A percentile compares a stretch with the other conserved stretches of the same genome.
These are phyloP conservation scores for Epinephelus cyanopodus DNA, from an alignment of 2,113 vertebrate species.

Conservation along the genomic window DNA sequence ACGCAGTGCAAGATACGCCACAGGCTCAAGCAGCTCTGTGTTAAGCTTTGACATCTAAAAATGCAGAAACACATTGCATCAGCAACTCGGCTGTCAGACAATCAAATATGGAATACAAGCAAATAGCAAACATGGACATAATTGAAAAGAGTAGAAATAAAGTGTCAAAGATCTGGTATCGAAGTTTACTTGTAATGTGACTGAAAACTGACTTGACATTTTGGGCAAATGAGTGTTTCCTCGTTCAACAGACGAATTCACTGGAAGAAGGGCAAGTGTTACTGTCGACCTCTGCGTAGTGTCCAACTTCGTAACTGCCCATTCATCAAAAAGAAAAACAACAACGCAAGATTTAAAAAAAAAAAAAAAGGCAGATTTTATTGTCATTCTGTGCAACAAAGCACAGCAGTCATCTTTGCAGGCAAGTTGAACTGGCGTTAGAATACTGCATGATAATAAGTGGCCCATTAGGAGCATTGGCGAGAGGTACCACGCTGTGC, in stretches of 20 bases:
- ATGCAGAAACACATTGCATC: not conserved
- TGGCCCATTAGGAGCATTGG: conserved; percentile 58
- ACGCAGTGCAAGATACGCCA: not conserved
- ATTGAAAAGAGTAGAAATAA: not conserved
- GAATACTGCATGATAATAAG: conserved; percentile 60
- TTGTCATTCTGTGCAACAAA: conserved; percentile 44
- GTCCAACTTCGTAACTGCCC: not conserved
- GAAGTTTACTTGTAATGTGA: not conserved
- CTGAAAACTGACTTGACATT: conserved; percentile 1
- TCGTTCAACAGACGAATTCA: not conserved
- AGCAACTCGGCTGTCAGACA: not conserved
- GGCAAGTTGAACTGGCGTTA: conserved; percentile 46
- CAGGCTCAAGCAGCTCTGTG: not conserved
- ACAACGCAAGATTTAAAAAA: not conserved
- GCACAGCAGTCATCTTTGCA: conserved; percentile 40
- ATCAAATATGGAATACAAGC: not conserved
- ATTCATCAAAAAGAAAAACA: conserved; percentile 41
- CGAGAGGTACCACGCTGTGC: conserved; percentile 48
- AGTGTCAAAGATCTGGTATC: not conserved
- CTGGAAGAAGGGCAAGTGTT: not conserved
- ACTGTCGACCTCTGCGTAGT: conserved; percentile 1
- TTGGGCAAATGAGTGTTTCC: not conserved
- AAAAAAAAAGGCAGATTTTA: not conserved
- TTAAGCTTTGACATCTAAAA: conserved; percentile 5
- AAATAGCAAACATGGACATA: not conserved